phyloP scores from a whole-genome alignment of 2,888 invertebrate genomes.

The Rhagonycha lutea region DNA sequence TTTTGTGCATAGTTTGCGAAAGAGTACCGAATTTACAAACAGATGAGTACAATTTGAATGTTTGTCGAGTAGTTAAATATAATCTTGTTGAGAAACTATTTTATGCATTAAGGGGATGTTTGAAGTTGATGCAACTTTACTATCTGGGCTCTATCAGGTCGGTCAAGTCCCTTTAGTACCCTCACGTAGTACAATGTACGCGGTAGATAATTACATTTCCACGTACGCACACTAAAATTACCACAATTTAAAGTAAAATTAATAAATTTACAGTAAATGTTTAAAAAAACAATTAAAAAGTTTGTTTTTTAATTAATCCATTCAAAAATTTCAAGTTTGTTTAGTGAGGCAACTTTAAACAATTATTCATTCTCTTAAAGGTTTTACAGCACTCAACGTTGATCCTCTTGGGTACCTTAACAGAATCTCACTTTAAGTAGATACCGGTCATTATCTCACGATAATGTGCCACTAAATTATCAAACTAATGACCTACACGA shows the following conservation, averaged over 20 bases:
- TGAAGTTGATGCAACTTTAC: slow-evolving; percentile 24
- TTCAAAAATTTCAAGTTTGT: neutral
- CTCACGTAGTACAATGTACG: slow-evolving; percentile 23
- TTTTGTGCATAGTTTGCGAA: neutral
- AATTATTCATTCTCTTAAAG: slow-evolving; percentile 21
- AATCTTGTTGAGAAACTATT: slow-evolving; percentile 12
- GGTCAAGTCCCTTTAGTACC: slow-evolving; percentile 21
- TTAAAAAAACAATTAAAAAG: neutral
- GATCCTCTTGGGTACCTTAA: slow-evolving; percentile 17
- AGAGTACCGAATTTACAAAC: neutral
- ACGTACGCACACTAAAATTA: slow-evolving; percentile 20
- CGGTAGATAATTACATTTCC: slow-evolving; percentile 23
- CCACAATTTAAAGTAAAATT: slow-evolving; percentile 4
- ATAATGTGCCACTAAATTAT: slow-evolving; percentile 41
- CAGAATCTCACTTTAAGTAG: slow-evolving; percentile 30
- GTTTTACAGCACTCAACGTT: slow-evolving; percentile 14
- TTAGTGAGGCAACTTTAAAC: neutral
- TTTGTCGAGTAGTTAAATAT: neutral
- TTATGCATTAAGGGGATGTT: slow-evolving; percentile 17
- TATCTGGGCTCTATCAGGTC: slow-evolving; percentile 15
- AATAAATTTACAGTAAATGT: slow-evolving; percentile 7
- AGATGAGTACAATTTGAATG: neutral
- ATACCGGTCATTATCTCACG: slow-evolving; percentile 41
- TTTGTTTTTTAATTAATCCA: neutral
- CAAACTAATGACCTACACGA: slow-evolving; percentile 40